Evolutionary conservation across 2,113 vertebrate species (phyloP), one percentile per base, ranked within the genome.

Genomic region (Centropus unirufus): DNA sequence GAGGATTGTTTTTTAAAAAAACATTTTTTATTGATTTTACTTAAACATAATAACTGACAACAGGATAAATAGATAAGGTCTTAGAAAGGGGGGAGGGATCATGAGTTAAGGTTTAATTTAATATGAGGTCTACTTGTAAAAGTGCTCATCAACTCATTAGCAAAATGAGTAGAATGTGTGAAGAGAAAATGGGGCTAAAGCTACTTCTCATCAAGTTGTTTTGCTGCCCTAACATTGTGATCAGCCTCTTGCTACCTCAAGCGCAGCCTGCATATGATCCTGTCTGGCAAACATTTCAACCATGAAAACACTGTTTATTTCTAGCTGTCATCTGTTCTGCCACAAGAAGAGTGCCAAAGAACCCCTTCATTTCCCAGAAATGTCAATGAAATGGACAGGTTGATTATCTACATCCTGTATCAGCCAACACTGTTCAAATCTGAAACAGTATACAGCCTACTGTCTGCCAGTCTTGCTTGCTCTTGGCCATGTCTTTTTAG

Each of bases 391-490:
- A 95, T 39, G 88, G 88, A 90, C 92, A 70, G 46, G n/a, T 73
- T 95, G 88, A 86, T 93, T 90, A 90, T 90, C 59, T 93, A 49
- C 86, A 95, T 52, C 42, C 44, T 87, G 51, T 62, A 83, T 77
- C 75, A 92, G 93, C 81, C 84, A 92, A 73, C 70, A 40, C 32
- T 22, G 32, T 70, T 94, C 62, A 82, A 42, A 69, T 88, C 51
- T 69, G 67, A 88, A 58, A 70, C 14, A 74, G 18, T 15, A 55
- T 55, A 51, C 26, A 73, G 74, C 26, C 63, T 92, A 85, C 70
- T 70, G 87, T 87, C 82, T 94, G 51, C 6, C 77, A 58, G 58
- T 58, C 47, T 55, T 52, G 2, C 78, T 77, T 83, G 39, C 23
- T 66, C 82, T 87, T 39, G 55, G 26, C 20, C 27, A 55, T 30